Evolutionary conservation across 2,888 invertebrate genomes (phyloP), one percentile per base, ranked within the genome.

Genomic region (Leptinotarsa juncta): DNA sequence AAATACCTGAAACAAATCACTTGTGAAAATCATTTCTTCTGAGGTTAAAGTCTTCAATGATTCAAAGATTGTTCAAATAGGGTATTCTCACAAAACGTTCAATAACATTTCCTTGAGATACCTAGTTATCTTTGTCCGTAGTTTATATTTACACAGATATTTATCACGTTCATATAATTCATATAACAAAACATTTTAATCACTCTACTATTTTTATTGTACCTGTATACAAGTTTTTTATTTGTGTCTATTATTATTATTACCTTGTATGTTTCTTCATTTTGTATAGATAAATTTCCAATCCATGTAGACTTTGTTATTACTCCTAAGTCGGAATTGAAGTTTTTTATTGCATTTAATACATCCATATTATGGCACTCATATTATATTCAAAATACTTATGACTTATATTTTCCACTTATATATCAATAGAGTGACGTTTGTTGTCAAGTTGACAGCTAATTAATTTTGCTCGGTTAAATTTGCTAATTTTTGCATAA

Each of bases 281-380:
- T 73, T 70, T 81, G 78, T 69, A 81, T 57, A 66, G 77, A 70
- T 48, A 83, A 73, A 77, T 78, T 82, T 62, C 84, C 83, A 62
- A 85, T 62, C 85, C 85, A 86, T 73, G 85, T 84, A 65, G 83
- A 80, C 78, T 84, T 82, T 26, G 84, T 80, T 65, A 87, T 80
- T 70, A 82, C 78, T 71, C 86, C 86, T 78, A 87, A 85, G 72
- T 82, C 84, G 66, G 82, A 79, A 77, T 86, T 83, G 72, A 87
- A 82, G 80, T 86, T 85, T 77, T 84, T 84, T 80, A 88, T 81
- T 77, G 87, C 82, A 82, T 86, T 86, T 75, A 85, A 81, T 66
- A 88, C 84, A 84, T 88, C 88, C 88, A 88, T 88, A 82, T 81
- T 85, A 67, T 49, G 20, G 12, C 42, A 65, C 42, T 57, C 74